These are phyloP conservation scores for Uloborus plumipes DNA, from an alignment of 2,888 invertebrate genomes.

Conservation along the genomic window DNA sequence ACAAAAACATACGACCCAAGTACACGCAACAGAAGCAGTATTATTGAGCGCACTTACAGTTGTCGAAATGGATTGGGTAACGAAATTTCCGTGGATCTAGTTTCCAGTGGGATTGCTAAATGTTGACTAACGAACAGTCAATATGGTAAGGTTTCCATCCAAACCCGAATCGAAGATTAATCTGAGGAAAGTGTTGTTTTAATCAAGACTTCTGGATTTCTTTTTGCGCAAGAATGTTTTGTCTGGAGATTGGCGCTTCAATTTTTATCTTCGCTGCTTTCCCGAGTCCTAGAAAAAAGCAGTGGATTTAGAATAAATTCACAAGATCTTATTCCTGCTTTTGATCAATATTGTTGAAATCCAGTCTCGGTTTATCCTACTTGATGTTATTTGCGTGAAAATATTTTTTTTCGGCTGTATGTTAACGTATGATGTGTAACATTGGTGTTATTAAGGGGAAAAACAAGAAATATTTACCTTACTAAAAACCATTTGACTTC, in stretches of 20 bases:
- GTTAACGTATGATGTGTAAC: no score
- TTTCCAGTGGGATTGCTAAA: constrained; percentile 9
- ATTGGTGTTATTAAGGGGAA: no score
- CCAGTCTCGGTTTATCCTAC: no score
- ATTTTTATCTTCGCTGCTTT: background rate
- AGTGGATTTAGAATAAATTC: no score
- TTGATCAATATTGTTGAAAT: no score
- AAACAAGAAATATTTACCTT: no score
- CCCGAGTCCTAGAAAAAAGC: no score
- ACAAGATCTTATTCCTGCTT: no score
- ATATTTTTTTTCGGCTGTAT: no score
- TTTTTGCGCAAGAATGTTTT: background rate
- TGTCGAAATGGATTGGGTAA: constrained; percentile 24
- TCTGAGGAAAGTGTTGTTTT: background rate
- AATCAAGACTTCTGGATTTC: constrained; percentile 1
- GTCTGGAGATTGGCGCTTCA: background rate
- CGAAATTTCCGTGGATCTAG: constrained; percentile 2
- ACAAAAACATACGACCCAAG: background rate
- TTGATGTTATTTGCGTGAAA: no score
- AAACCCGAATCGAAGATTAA: background rate
- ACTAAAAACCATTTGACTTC: no score
- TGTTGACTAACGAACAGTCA: constrained; percentile 23
- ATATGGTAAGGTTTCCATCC: background rate
- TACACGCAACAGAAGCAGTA: background rate
- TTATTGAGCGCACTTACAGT: background rate